phyloP scores from a whole-genome alignment of 2,113 vertebrate species.

The Microtus pennsylvanicus region DNA sequence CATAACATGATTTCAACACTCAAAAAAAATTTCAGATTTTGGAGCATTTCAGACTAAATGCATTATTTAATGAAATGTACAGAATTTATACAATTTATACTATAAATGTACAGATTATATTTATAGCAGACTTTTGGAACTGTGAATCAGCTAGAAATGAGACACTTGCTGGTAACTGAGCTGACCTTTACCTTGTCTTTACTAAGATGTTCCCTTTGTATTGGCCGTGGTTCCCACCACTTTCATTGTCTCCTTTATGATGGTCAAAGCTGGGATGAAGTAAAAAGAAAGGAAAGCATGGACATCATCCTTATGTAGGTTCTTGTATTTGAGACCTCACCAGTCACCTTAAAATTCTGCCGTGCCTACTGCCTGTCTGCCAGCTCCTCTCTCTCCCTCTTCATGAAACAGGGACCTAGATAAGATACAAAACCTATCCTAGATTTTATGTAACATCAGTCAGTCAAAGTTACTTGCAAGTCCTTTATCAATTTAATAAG shows the following conservation, averaged over 20 bases:
- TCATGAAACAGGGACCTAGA: not conserved
- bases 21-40: not conserved
- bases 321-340: not conserved
- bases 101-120: not conserved
- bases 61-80: not conserved
- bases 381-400: not conserved
- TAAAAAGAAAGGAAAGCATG: not conserved
- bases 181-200: not conserved
- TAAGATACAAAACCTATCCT: not conserved
- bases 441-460: not conserved
- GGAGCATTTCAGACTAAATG: not conserved
- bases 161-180: not conserved
- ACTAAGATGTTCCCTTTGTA: not conserved
- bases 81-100: not conserved
- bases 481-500: slow-evolving; percentile 16
- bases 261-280: not conserved
- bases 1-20: not conserved
- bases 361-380: not conserved
- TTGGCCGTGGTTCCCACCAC: not conserved
- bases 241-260: not conserved
- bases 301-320: not conserved
- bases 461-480: not conserved
- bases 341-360: not conserved
- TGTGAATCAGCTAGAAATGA: not conserved
- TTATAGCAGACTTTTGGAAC: not conserved